Evolutionary conservation across 2,113 vertebrate species (phyloP).

Genomic region (Zootoca vivipara): DNA sequence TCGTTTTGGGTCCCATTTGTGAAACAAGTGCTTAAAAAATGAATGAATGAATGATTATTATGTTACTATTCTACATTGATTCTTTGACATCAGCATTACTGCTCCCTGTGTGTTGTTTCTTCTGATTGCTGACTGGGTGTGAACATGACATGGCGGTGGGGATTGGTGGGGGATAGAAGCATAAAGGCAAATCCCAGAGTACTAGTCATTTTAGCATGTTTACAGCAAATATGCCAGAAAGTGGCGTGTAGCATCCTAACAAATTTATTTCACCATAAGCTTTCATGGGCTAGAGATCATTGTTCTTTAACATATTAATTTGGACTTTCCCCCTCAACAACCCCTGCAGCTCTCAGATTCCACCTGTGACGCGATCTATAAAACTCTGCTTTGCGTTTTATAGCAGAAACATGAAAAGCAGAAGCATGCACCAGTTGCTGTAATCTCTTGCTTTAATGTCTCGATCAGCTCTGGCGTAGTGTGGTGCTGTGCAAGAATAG

Average conservation of each 20-base stretch:
- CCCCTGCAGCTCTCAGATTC: background rate
- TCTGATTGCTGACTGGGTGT: background rate
- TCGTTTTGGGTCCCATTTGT: too few relatives aligned
- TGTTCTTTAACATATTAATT: background rate
- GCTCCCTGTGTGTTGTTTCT: background rate
- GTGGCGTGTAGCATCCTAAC: too few relatives aligned
- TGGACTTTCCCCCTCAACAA: too few relatives aligned
- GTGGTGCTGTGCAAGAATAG: background rate
- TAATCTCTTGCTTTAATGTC: background rate
- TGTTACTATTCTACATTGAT: background rate
- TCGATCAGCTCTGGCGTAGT: background rate
- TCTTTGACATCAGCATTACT: background rate
- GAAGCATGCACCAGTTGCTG: background rate
- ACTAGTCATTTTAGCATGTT: background rate
- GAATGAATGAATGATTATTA: too few relatives aligned
- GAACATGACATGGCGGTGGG: background rate
- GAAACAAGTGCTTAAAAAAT: too few relatives aligned
- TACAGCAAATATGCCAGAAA: background rate
- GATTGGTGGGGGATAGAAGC: background rate
- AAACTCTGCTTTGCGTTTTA: background rate
- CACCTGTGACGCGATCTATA: background rate
- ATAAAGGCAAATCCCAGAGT: background rate
- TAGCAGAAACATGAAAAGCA: background rate
- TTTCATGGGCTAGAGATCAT: background rate
- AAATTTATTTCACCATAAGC: background rate